These are phyloP conservation scores for Triplophysa bombifrons DNA, from an alignment of 2,797 vertebrate genomes.

Conservation along the genomic window DNA sequence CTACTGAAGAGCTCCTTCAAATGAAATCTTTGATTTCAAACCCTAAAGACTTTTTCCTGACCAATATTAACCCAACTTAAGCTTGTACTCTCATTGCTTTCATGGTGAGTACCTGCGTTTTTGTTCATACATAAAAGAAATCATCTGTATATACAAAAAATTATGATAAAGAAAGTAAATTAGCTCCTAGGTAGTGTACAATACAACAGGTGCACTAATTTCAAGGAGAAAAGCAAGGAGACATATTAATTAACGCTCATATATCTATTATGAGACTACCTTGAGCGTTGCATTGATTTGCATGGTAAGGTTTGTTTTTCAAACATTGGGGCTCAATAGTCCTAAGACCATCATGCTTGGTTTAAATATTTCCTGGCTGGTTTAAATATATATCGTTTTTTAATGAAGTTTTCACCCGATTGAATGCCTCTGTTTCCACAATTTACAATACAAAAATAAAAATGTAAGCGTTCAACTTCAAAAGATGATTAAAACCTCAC, in stretches of 20 bases:
- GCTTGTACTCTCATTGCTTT: slow-evolving; percentile 46
- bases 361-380: background rate
- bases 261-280: slow-evolving; percentile 25
- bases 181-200: slow-evolving; percentile 59
- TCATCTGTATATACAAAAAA: slow-evolving; percentile 42
- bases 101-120: slow-evolving; percentile 4
- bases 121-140: background rate
- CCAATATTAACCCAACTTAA: slow-evolving; percentile 22
- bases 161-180: slow-evolving; percentile 66
- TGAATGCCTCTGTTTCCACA: too few relatives aligned
- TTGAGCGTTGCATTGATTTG: slow-evolving; percentile 38
- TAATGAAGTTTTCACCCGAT: background rate
- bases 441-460: too few relatives aligned
- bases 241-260: slow-evolving; percentile 44
- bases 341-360: slow-evolving; percentile 20
- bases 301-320: slow-evolving; percentile 22
- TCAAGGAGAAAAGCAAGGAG: slow-evolving; percentile 52
- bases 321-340: slow-evolving; percentile 18
- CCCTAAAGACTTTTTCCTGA: slow-evolving; percentile 11
- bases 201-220: slow-evolving; percentile 44
- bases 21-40: background rate
- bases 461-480: too few relatives aligned
- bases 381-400: slow-evolving; percentile 14
- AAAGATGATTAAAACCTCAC: too few relatives aligned
- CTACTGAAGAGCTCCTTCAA: background rate